These are phyloP conservation scores for Achatina immaculata DNA, from an alignment of 1,140 invertebrate genomes.

Conservation along the genomic window DNA sequence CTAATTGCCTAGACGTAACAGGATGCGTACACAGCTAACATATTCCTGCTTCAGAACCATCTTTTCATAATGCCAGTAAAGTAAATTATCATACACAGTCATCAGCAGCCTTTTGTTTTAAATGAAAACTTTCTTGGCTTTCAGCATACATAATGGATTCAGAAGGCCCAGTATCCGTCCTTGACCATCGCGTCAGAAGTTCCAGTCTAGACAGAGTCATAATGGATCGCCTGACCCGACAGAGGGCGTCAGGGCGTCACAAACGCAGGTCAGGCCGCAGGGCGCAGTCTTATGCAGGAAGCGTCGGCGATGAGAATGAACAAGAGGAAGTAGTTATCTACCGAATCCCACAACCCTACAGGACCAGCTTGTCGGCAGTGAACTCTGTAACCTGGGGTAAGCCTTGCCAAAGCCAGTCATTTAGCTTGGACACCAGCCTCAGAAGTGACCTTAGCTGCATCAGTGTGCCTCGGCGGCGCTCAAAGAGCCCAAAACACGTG, in stretches of 20 bases:
- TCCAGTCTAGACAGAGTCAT: constrained; percentile 32
- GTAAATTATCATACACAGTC: too few relatives aligned
- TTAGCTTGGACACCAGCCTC: constrained; percentile 48
- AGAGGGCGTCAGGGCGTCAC: constrained; percentile 41
- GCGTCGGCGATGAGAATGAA: constrained; percentile 28
- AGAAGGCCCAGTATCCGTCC: constrained; percentile 51
- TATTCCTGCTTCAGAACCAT: too few relatives aligned
- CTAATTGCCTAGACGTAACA: too few relatives aligned
- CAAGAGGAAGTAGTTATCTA: constrained; percentile 51
- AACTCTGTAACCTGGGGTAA: constrained; percentile 46
- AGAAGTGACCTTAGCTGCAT: constrained; percentile 42
- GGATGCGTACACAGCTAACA: too few relatives aligned
- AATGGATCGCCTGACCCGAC: constrained; percentile 52
- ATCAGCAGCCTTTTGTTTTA: too few relatives aligned
- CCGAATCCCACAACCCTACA: constrained; percentile 56
- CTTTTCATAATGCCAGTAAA: too few relatives aligned
- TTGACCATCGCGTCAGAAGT: constrained; percentile 49
- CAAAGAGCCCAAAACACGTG: constrained; percentile 55
- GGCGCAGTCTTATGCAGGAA: neutral
- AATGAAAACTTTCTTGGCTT: too few relatives aligned
- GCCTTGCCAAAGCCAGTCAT: constrained; percentile 48
- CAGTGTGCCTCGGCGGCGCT: constrained; percentile 37
- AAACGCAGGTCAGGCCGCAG: neutral
- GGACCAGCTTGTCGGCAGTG: constrained; percentile 59
- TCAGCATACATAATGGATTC: constrained; percentile 57